Base-by-base conservation (phyloP, 2,113 vertebrate species). In the Aspiorhynchus laticeps region DNA sequence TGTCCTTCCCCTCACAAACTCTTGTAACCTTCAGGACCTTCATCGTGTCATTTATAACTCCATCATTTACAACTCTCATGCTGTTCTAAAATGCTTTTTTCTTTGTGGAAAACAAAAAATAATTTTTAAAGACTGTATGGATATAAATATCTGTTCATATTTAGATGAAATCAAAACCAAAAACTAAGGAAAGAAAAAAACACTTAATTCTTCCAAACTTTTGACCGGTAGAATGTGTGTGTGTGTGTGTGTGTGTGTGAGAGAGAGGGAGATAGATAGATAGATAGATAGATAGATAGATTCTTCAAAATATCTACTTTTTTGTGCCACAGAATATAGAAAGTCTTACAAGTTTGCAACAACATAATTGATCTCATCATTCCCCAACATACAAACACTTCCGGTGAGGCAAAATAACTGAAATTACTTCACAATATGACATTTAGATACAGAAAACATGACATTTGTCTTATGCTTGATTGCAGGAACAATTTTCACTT, bases 381-480 rank as follows among this genome's bases (percentile, higher is more conserved):
- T 43, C 36, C 19, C 19, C 10, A 7, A 24, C 36, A 74, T 7
- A 46, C 24, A 65, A 28, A 28, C 61, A 63, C 61, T 26, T 63
- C 61, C 10, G 61, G 10, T 24, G 24, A 43, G 24, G 38, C 38
- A n/a, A 24, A 74, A 73, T 11, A 73, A 73, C 33, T 38, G 19
- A 38, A 46, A 26, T 26, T 3, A 75, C n/a, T 76, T 76, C 1
- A 7, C 43, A 14, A 46, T 26, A 28, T 76, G 74, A 43, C n/a
- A 76, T 48, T 76, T 48, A 76, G 43, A 76, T 41, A 46, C 24
- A 48, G 74, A 48, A 76, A 6, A 28, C n/a, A 76, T 80, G 51
- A n/a, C 77, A 56, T 80, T 80, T 59, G 36, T 24, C 14, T n/a
- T 21, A 14, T 38, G 48, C 31, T 59, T 80, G 48, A 80, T 36